These are phyloP conservation scores for Galleria mellonella DNA, from an alignment of 1,140 invertebrate species.

Conservation along the genomic window DNA sequence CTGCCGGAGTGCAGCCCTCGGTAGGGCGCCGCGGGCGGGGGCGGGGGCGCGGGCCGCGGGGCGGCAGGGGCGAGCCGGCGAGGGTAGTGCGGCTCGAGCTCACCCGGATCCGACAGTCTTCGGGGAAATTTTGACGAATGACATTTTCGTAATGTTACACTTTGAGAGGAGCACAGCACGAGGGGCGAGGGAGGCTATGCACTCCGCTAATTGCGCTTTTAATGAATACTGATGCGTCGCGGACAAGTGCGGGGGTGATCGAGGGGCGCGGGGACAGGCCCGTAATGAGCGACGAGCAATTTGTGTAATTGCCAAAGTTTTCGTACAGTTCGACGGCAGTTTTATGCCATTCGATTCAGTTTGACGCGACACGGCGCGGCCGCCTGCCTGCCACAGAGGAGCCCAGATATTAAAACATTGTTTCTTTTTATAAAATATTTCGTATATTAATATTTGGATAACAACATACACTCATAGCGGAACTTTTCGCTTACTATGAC, in stretches of 20 bases:
- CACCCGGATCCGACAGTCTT: slow-evolving; percentile 23
- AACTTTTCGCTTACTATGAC: too few species aligned
- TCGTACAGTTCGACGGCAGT: background rate
- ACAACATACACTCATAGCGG: too few species aligned
- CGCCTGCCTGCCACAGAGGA: too few species aligned
- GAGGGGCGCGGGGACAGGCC: background rate
- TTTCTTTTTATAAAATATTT: too few species aligned
- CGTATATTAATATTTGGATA: too few species aligned
- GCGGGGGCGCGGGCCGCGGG: background rate
- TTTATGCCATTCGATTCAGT: slow-evolving; percentile 1
- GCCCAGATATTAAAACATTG: too few species aligned
- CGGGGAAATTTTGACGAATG: slow-evolving; percentile 52
- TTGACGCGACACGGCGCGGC: background rate
- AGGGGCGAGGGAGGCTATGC: slow-evolving; percentile 19
- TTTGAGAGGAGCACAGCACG: slow-evolving; percentile 20
- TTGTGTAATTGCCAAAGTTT: slow-evolving; percentile 11
- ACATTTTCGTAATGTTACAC: slow-evolving; percentile 39
- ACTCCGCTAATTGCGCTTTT: slow-evolving; percentile 54
- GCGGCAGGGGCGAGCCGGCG: slow-evolving; percentile 1
- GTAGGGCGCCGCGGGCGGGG: slow-evolving; percentile 2
- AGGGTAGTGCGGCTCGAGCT: slow-evolving; percentile 10
- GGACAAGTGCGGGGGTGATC: slow-evolving; percentile 1
- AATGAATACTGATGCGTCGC: slow-evolving; percentile 34
- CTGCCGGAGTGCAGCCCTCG: slow-evolving; percentile 2
- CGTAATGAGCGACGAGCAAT: slow-evolving; percentile 8